Percentiles rank a stretch among this genome's conserved stretches.
phyloP scores from a whole-genome alignment of 2,113 vertebrate genomes.

The Octodon degus region DNA sequence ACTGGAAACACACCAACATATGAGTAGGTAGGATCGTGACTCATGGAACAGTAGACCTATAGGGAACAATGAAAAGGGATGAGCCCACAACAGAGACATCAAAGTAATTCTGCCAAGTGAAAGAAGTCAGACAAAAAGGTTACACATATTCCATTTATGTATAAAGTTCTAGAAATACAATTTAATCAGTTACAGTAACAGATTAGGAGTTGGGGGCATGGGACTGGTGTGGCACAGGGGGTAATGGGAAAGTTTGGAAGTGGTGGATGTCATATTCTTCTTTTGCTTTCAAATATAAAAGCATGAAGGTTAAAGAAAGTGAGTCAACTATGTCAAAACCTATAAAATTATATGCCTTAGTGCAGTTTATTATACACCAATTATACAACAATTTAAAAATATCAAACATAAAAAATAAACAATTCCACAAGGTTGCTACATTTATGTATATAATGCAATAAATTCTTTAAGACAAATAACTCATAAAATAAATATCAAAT shows the following conservation, averaged over 20 bases:
- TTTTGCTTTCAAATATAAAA: not conserved
- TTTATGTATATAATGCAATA: not conserved
- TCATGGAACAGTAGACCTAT: not conserved
- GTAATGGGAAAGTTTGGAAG: not conserved
- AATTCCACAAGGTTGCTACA: not conserved
- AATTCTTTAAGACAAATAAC: conserved; percentile 25
- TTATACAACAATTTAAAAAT: conserved; percentile 13
- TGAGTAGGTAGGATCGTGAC: not conserved
- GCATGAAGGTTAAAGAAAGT: not conserved
- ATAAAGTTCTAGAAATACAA: not conserved
- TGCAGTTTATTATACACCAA: not conserved
- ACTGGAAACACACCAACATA: not conserved
- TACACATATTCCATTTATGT: not conserved
- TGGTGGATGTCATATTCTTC: not conserved
- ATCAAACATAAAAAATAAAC: not conserved
- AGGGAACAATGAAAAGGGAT: not conserved
- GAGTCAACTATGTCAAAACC: not conserved
- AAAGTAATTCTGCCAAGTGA: not conserved
- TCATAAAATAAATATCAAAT: not conserved
- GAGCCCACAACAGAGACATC: not conserved
- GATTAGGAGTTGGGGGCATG: not conserved
- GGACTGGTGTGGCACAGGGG: not conserved
- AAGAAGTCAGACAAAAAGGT: not conserved
- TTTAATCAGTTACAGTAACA: not conserved
- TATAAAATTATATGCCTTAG: not conserved